These are phyloP conservation scores for Palaemon carinicauda DNA, from an alignment of 1,140 invertebrate genomes.

Conservation along the genomic window DNA sequence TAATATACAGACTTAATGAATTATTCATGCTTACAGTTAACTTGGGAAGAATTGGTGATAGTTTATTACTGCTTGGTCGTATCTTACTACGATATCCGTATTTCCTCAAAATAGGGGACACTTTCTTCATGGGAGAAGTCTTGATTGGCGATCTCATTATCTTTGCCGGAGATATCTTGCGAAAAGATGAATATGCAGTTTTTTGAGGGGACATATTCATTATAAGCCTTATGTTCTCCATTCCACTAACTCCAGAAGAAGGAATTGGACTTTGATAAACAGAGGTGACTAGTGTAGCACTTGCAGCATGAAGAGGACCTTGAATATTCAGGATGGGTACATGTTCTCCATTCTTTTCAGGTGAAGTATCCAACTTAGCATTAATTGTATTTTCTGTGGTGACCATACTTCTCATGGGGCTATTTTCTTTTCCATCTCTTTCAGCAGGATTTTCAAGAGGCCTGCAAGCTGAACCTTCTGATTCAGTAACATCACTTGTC, in stretches of 20 bases:
- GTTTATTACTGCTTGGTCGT: constrained; percentile 16
- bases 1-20: neutral
- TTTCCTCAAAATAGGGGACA: constrained; percentile 40
- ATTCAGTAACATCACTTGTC: too few species aligned
- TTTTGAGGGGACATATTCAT: neutral
- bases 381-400: neutral
- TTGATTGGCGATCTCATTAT: constrained; percentile 27
- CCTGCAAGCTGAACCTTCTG: too few species aligned
- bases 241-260: neutral
- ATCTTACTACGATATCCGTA: constrained; percentile 35
- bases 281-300: constrained; percentile 20
- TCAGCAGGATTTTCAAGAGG: too few species aligned
- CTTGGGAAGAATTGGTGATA: constrained; percentile 39
- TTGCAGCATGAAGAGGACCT: neutral
- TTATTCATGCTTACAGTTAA: neutral
- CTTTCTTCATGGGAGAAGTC: constrained; percentile 39
- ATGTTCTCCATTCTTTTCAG: neutral
- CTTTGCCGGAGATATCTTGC: constrained; percentile 41
- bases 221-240: neutral
- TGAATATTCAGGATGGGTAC: neutral
- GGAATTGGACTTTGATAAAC: constrained; percentile 30
- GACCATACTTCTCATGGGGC: neutral
- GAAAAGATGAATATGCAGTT: neutral
- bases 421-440: neutral
- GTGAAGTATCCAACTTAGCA: neutral